These are phyloP conservation scores for Eolophus roseicapilla DNA, from an alignment of 2,113 vertebrate species.

Conservation along the genomic window DNA sequence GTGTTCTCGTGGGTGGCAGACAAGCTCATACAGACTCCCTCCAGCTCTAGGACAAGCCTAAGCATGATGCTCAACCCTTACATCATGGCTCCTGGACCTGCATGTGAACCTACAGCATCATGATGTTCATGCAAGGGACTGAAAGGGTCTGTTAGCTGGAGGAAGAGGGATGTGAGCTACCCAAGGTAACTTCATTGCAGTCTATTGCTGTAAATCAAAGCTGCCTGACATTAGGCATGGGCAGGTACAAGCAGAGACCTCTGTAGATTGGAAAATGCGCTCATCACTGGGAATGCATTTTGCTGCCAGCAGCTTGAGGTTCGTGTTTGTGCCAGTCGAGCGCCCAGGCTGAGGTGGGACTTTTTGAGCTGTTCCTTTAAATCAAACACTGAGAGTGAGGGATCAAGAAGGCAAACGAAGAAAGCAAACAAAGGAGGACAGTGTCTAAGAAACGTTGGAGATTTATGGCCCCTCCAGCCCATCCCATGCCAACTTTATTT, in stretches of 20 bases:
- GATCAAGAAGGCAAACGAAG: background rate
- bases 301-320: background rate
- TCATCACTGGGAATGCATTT: background rate
- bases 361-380: background rate
- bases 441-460: background rate
- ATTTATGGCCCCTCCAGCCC: background rate
- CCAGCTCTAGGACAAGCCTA: background rate
- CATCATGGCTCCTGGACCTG: background rate
- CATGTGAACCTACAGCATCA: accelerated
- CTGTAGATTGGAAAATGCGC: background rate
- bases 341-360: background rate
- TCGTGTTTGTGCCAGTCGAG: background rate
- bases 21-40: background rate
- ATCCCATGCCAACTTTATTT: background rate
- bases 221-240: background rate
- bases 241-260: background rate
- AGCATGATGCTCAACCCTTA: background rate
- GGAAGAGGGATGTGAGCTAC: background rate
- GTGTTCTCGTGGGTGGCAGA: background rate
- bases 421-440: background rate
- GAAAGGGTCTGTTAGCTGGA: background rate
- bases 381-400: background rate
- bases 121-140: background rate
- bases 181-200: background rate
- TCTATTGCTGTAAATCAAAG: background rate